Evolutionary conservation across 2,888 invertebrate species (phyloP), one percentile per base, ranked within the genome.

Genomic region (Phaedon cochleariae): DNA sequence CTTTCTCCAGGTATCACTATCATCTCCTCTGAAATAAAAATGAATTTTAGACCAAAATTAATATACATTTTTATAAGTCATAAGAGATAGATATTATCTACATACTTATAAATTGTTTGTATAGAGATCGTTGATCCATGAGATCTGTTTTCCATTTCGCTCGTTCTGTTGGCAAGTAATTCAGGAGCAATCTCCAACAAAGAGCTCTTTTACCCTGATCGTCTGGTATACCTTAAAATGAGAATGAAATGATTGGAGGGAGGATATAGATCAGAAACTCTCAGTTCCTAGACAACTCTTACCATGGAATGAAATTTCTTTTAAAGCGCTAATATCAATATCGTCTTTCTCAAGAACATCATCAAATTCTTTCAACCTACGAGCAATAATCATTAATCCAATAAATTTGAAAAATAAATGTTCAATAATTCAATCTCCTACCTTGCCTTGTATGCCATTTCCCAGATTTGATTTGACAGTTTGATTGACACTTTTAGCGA

Each of bases 161-260:
- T 76, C 87, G 90, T 53, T 90, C 88, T 5, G 87, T 83, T 0
- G 95, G 94, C 69, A 97, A 85, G 80, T 97, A 97, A 77, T 94
- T 92, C 34, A 97, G 85, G 55, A 97, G 84, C 18, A 97, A 84
- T 84, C 93, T 94, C 97, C 97, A 97, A 74, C 95, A 94, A 45
- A 94, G 81, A 0, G 96, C 89, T 59, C 97, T 86, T 66, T 91
- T 85, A 0, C 95, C 93, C 73, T 90, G 90, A 74, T 94, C 94
- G 80, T 96, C 96, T 0, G 96, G 96, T 75, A 96, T 91, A 59
- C 96, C 96, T 95, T 76, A 62, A 80, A 79, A 20, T n/a, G n/a
- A n/a, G n/a, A n/a, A n/a, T n/a, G n/a, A 68, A 52, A 67, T 15
- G 7, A 37, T n/a, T 37, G 18, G 21, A 21, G 12, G 22, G 21